Evolutionary conservation across 2,113 vertebrate genomes (phyloP).

Genomic region (Haliaeetus leucogaster): DNA sequence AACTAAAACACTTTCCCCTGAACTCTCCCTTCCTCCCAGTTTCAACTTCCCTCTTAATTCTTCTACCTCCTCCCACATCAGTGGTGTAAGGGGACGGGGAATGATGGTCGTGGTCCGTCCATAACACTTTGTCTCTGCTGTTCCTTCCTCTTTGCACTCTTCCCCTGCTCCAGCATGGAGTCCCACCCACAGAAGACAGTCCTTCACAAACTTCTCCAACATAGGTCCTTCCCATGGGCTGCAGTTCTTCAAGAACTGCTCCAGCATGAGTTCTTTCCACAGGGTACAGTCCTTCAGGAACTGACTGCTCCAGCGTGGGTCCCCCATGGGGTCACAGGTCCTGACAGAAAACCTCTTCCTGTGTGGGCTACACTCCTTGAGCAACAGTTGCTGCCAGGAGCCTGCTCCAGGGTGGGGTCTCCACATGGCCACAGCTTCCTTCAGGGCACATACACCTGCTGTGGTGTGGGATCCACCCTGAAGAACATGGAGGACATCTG

Average conservation of each 20-base stretch:
- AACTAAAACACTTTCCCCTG: background rate
- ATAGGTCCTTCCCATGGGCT: background rate
- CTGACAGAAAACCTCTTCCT: background rate
- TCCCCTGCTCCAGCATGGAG: background rate
- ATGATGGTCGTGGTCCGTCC: background rate
- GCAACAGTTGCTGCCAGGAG: background rate
- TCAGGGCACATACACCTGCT: background rate
- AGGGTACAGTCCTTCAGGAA: background rate
- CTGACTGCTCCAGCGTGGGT: background rate
- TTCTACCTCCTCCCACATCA: background rate
- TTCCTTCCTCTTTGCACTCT: background rate
- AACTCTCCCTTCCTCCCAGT: background rate
- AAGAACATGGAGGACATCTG: background rate
- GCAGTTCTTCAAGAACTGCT: background rate
- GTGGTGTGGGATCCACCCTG: no score
- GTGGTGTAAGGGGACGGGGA: rapidly evolving
- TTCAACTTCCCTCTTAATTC: background rate
- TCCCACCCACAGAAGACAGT: background rate
- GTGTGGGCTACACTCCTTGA: background rate
- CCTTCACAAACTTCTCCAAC: no score
- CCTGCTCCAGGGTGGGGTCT: background rate
- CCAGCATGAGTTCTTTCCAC: background rate
- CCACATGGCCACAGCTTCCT: background rate
- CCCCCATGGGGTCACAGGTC: rapidly evolving
- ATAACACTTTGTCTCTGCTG: background rate